These are phyloP conservation scores for Sipunculus nudus DNA, from an alignment of 2,888 invertebrate genomes.

Conservation along the genomic window DNA sequence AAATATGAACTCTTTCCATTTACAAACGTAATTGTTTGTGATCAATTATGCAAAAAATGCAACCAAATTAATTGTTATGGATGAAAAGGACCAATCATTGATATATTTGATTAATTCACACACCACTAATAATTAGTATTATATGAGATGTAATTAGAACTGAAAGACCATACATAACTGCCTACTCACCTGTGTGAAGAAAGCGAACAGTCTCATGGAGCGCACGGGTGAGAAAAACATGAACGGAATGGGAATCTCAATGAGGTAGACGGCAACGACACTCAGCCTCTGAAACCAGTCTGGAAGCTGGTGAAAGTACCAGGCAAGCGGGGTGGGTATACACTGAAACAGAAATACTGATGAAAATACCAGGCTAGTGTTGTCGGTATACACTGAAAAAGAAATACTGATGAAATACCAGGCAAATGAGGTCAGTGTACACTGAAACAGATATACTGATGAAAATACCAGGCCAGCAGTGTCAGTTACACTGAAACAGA, in stretches of 20 bases:
- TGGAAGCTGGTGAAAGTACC: conserved; percentile 79
- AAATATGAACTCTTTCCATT: no score
- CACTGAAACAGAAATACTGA: conserved; percentile 71
- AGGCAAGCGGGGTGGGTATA: conserved; percentile 78
- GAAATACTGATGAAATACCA: no score
- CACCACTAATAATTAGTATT: no score
- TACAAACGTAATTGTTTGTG: no score
- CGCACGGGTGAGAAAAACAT: conserved; percentile 78
- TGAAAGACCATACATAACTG: no score
- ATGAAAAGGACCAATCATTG: no score
- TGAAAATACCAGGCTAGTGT: conserved; percentile 78
- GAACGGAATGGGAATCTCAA: conserved; percentile 76
- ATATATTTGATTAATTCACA: no score
- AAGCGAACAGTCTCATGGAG: conserved; percentile 73
- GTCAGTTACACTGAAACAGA: no score
- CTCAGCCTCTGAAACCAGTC: conserved; percentile 74
- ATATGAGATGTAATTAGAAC: no score
- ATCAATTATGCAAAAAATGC: no score
- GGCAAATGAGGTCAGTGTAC: neutral
- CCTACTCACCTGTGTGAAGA: conserved; percentile 75
- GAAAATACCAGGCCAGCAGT: no score
- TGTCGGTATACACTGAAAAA: conserved; percentile 75
- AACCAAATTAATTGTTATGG: no score
- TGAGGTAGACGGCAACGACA: conserved; percentile 73
- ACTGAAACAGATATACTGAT: neutral